Conservation (phyloP, 2,888 invertebrate genomes). For the Hyppa rectilinea region DNA sequence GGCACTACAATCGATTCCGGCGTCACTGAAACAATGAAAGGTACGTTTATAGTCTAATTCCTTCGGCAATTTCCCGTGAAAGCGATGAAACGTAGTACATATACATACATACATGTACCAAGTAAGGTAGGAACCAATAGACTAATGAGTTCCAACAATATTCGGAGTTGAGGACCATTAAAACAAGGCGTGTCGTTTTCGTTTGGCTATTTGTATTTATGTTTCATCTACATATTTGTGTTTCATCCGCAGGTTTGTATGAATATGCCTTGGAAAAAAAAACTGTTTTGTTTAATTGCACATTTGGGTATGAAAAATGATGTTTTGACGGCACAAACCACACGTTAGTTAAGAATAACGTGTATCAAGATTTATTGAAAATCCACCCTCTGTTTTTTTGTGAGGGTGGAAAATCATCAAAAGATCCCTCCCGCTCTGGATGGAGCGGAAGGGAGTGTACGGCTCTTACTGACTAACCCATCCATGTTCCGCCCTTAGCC, state of each 20-base stretch:
- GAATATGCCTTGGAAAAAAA: conserved; percentile 31
- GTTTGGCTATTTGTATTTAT: conserved; percentile 51
- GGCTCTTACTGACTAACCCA: too few relatives aligned
- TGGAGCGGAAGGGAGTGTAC: too few relatives aligned
- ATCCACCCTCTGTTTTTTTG: too few relatives aligned
- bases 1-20: conserved; percentile 97
- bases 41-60: conserved; percentile 44
- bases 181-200: conserved; percentile 45
- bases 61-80: conserved; percentile 36
- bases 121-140: conserved; percentile 56
- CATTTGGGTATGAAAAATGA: conserved; percentile 26
- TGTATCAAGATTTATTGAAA: too few relatives aligned
- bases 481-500: too few relatives aligned
- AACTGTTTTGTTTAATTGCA: conserved; percentile 39
- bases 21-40: conserved; percentile 92
- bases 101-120: conserved; percentile 49
- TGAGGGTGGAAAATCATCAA: too few relatives aligned
- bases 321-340: conserved; percentile 2
- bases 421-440: too few relatives aligned
- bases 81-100: conserved; percentile 20
- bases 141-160: conserved; percentile 48
- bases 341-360: too few relatives aligned
- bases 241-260: conserved; percentile 47
- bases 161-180: conserved; percentile 42
- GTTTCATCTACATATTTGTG: conserved; percentile 43